Base-by-base conservation (phyloP, 1,140 invertebrate genomes). In the Cydia amplana region DNA sequence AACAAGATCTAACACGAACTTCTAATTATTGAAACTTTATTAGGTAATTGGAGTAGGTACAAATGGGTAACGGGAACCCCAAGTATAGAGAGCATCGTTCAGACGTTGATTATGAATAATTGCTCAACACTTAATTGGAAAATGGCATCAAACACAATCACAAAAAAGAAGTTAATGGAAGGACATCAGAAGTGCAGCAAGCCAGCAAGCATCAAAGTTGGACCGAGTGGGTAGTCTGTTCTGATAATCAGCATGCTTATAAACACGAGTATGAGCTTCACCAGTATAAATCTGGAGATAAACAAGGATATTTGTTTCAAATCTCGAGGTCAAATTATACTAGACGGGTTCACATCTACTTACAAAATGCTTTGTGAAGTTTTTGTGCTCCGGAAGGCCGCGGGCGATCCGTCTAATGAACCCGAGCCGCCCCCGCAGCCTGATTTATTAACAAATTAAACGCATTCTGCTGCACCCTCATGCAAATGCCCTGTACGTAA, bases 401-500 rank as follows among this genome's bases (percentile, higher is more conserved):
- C 80, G 81, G 88, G 89, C 88, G 85, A 91, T 89, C 89, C 83
- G 83, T 90, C 91, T 93, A 93, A 93, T 93, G 90, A 91, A 93
- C 88, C 87, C 84, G 78, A 77, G 82, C 85, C 88, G 82, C 85
- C 88, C 85, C 88, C 82, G 76, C 87, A 87, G 85, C 85, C 90
- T 91, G 91, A 93, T 93, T 93, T 93, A 93, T 93, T 93, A 91
- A 93, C 90, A 84, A 91, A 92, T 92, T 92, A 92, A 93, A 90
- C 88, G 90, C 91, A 91, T 91, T 89, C 89, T 90, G 79, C 82
- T 92, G 89, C 91, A 91, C 86, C 87, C 89, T 85, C 85, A 85
- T 87, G 82, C 82, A 86, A 90, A 86, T 88, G 85, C 80, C 83
- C 83, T 81, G 81, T 87, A 85, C 80, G 65, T 70, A 78, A 74